Base-by-base conservation (phyloP, 1,140 invertebrate species). In the Cepaea nemoralis region DNA sequence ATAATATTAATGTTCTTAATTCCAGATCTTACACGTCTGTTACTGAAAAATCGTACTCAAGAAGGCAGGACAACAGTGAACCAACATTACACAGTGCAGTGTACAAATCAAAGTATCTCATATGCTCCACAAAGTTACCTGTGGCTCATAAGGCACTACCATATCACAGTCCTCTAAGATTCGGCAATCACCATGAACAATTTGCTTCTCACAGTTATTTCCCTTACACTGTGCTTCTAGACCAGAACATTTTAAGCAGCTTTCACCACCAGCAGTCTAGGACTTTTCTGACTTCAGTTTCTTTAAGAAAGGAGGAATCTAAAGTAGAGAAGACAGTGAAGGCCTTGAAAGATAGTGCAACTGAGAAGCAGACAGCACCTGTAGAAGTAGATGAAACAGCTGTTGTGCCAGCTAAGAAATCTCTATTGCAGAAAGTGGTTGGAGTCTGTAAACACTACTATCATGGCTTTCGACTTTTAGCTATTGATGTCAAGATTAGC, bases 401-500 rank as follows among this genome's bases (percentile, higher is more conserved):
- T 37, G 50, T 45, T 39, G 59, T 42, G n/a, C 45, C 63, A 48
- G 77, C 40, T 70, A 86, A 83, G 77, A 87, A 86, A 67, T 76
- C 82, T 19, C 55, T 90, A 14, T 94, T 94, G 90, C 93, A 95
- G 89, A 94, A 93, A 87, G 92, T 98, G 74, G 94, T 95, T 88
- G 87, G 95, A 89, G 98, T 98, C 92, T 80, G 97, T 10, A 91
- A 96, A 66, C 98, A 99, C 92, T 99, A 99, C 91, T 99, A 99
- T 90, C 97, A 99, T 93, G 98, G 98, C 2, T 99, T 99, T 91
- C 94, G 96, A 82, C 93, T 99, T 85, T 92, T 99, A 1, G 95
- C 96, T 84, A 95, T 99, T 81, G 98, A 99, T 90, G 94, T 97
- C 70, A 96, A 95, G 91, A 95, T 99, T 86, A 97, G 95, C 24